Evolutionary conservation across 2,888 invertebrate genomes (phyloP).

Genomic region (Aphodius sticticus): DNA sequence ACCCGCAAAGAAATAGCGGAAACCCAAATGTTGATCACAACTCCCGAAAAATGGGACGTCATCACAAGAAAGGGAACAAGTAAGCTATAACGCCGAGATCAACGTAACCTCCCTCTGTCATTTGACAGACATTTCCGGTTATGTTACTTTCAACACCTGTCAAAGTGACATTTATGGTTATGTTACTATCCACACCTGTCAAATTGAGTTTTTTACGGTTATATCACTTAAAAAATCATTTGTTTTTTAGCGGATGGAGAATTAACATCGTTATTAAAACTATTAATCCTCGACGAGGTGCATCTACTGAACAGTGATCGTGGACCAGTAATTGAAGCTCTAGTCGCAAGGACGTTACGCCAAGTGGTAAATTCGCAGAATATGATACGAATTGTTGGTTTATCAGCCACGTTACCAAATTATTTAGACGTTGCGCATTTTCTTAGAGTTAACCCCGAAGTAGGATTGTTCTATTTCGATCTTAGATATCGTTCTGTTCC

Average conservation of each 20-base stretch:
- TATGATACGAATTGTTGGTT: slow-evolving; percentile 96
- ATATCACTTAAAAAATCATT: slow-evolving; percentile 27
- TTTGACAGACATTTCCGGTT: too few species aligned
- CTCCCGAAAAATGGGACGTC: slow-evolving; percentile 99
- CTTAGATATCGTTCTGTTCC: slow-evolving; percentile 95
- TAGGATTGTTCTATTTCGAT: slow-evolving; percentile 94
- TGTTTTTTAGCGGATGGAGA: slow-evolving; percentile 78
- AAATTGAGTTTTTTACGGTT: neutral
- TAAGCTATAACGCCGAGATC: slow-evolving; percentile 49
- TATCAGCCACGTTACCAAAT: slow-evolving; percentile 97
- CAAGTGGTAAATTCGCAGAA: slow-evolving; percentile 90
- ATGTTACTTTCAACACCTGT: neutral
- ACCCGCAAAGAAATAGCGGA: slow-evolving; percentile 92
- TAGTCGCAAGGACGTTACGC: slow-evolving; percentile 94
- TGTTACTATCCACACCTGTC: neutral
- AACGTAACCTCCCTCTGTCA: neutral
- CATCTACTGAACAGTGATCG: slow-evolving; percentile 96
- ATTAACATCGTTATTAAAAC: slow-evolving; percentile 86
- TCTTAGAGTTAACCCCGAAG: slow-evolving; percentile 89
- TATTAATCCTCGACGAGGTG: slow-evolving; percentile 97
- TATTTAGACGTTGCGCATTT: slow-evolving; percentile 96
- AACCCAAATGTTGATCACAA: slow-evolving; percentile 98
- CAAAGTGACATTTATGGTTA: neutral
- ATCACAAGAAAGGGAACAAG: slow-evolving; percentile 93
- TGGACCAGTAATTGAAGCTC: slow-evolving; percentile 96